Evolutionary conservation across 2,113 vertebrate genomes (phyloP), one percentile per base, ranked within the genome.

Genomic region (Sturnus vulgaris): DNA sequence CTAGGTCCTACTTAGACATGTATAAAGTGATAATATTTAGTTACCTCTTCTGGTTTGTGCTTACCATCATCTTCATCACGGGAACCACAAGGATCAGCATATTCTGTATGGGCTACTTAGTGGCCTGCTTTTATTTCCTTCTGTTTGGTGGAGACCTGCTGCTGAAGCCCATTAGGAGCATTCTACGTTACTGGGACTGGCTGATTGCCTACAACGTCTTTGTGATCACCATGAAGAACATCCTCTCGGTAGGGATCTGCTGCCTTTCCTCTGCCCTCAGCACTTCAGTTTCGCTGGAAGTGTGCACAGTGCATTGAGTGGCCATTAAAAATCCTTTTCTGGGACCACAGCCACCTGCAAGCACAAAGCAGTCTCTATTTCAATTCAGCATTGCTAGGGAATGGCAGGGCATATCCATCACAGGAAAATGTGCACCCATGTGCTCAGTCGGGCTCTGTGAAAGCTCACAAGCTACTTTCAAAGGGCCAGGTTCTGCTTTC

Each of bases 141-240:
- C 98, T 99, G 11, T 99, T 99, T 79, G 99, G 99, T 14, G 99
- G 99, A 9, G 98, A 99, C 86, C 97, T 99, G 84, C 87, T 99
- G 52, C 97, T 99, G 91, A 99, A 99, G 94, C 99, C 99, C 61
- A 99, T 99, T 96, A 99, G 98, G 95, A 99, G 98, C 97, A 99
- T 99, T 83, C 98, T 99, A 31, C 99, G 98, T 89, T 99, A 99
- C 96, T 99, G 99, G 99, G 99, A 99, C 97, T 99, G 99, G 98
- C 98, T 99, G 88, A 99, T 99, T 66, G 99, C 99, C 15, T 99
- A 99, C 98, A 99, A 99, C 4, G 97, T 99, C 72, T 99, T 99
- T 15, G 99, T 99, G n/a, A 99, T 99, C 96, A 99, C 99, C 11
- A 99, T 99, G 99, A 99, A 99, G 97, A 99, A 99, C 79, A 98